Evolutionary conservation across 2,888 invertebrate genomes (phyloP).

Genomic region (Drosophila percnosoma): DNA sequence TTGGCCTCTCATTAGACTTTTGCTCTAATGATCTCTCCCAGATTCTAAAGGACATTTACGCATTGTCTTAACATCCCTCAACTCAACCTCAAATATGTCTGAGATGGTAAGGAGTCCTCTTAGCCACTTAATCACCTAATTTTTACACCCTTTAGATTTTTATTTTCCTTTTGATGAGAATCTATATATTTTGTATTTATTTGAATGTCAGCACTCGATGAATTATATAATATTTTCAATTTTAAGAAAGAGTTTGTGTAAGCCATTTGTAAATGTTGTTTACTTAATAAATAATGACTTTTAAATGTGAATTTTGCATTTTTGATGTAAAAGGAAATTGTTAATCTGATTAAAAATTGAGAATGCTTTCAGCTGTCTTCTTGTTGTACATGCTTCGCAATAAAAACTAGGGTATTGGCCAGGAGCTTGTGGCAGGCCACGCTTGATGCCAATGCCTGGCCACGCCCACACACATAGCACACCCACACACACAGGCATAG

Average conservation of each 20-base stretch:
- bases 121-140: background rate
- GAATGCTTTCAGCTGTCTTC: background rate
- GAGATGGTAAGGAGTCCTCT: background rate
- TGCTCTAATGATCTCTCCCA: background rate
- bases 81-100: background rate
- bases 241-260: background rate
- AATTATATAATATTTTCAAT: background rate
- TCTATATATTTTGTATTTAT: background rate
- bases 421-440: slow-evolving; percentile 33
- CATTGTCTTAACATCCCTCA: background rate
- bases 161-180: background rate
- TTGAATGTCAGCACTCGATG: background rate
- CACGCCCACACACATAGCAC: slow-evolving; percentile 28
- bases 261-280: background rate
- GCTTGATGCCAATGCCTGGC: slow-evolving; percentile 41
- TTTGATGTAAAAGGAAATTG: background rate
- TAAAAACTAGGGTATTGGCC: slow-evolving; percentile 26
- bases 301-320: background rate
- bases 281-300: background rate
- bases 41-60: background rate
- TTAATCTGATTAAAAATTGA: background rate
- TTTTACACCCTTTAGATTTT: background rate
- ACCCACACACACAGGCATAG: background rate
- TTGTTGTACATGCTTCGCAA: slow-evolving; percentile 1
- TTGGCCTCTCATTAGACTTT: background rate